Conservation (phyloP, 2,797 vertebrate species). For the Astyanax mexicanus region DNA sequence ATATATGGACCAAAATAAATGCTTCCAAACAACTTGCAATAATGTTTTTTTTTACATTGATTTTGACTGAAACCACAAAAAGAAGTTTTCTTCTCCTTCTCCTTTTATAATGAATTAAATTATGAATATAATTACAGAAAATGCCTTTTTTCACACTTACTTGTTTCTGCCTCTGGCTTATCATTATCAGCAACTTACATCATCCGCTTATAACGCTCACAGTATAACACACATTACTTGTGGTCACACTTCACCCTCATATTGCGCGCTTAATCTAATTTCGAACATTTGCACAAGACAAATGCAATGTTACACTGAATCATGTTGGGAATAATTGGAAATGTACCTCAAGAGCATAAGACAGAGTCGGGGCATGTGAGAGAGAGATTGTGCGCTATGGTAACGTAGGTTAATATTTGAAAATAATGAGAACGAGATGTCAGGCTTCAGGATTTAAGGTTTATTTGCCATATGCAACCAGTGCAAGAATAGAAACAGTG, state of each 20-base stretch:
- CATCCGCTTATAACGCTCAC: neutral
- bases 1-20: too few species aligned
- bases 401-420: slow-evolving; percentile 54
- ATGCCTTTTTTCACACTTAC: neutral
- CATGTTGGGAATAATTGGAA: slow-evolving; percentile 69
- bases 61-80: too few species aligned
- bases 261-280: slow-evolving; percentile 7
- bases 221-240: slow-evolving; percentile 1
- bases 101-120: neutral
- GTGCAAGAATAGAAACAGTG: neutral
- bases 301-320: slow-evolving; percentile 21
- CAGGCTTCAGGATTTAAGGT: slow-evolving; percentile 7
- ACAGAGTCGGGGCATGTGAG: slow-evolving; percentile 48
- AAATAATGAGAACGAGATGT: slow-evolving; percentile 12
- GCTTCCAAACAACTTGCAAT: too few species aligned
- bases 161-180: neutral
- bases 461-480: slow-evolving; percentile 14
- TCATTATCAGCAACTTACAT: neutral
- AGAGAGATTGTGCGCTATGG: slow-evolving; percentile 45
- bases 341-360: slow-evolving; percentile 66
- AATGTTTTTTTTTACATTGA: too few species aligned
- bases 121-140: neutral
- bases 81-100: neutral
- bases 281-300: slow-evolving; percentile 28
- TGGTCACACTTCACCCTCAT: slow-evolving; percentile 1